Conservation (phyloP, 2,888 invertebrate genomes). For the Amphipyra tragopoginis region DNA sequence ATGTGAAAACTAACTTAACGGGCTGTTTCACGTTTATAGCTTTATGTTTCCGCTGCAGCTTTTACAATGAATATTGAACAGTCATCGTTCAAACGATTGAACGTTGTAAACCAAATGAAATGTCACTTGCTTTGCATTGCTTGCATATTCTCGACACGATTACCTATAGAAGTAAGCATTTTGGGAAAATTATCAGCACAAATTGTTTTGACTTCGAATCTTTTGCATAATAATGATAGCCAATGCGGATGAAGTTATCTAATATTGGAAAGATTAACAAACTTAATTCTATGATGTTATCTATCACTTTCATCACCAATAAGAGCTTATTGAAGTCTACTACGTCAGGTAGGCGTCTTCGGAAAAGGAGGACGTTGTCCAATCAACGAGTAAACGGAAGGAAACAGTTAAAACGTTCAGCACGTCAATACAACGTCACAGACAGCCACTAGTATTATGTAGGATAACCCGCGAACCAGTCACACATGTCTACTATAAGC, state of each 20-base stretch:
- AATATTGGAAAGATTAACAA: neutral
- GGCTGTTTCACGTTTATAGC: conserved; percentile 37
- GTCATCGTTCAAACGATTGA: conserved; percentile 6
- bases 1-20: conserved; percentile 32
- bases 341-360: neutral
- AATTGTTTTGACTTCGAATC: neutral
- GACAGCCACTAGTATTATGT: conserved; percentile 3
- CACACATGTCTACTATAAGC: conserved; percentile 23
- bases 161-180: neutral
- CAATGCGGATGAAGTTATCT: no score
- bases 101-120: conserved; percentile 20
- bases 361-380: neutral
- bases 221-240: no score
- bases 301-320: neutral
- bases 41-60: conserved; percentile 43
- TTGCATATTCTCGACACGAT: conserved; percentile 23
- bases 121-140: conserved; percentile 23
- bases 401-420: neutral
- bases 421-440: neutral
- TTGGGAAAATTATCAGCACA: neutral
- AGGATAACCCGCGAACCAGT: conserved; percentile 5
- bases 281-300: neutral
- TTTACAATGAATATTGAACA: conserved; percentile 44
- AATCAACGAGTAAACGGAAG: neutral
- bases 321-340: no score